Evolutionary conservation across 2,888 invertebrate species (phyloP), one percentile per base, ranked within the genome.

Genomic region (Drosophila meridionalis): DNA sequence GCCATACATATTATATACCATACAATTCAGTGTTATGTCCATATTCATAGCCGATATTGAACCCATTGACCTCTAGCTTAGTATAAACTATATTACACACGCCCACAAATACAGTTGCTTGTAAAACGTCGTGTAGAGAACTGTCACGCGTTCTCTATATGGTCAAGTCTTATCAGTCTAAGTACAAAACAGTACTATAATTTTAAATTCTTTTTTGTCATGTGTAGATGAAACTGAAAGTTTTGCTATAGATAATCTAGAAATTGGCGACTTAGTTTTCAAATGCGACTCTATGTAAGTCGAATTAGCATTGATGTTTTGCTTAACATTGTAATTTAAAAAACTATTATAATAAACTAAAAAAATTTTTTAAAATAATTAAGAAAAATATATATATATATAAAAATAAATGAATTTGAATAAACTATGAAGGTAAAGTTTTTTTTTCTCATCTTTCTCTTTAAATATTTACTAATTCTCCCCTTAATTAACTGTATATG

Each of bases 201-300:
- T 45, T 45, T 45, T 26, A 55, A 8, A 34, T 26, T 20, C 52
- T 20, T 34, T 57, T 60, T 34, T 40, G 40, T 14, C 47, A 55
- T 36, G 55, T 53, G 40, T 11, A 34, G 45, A 42, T 65, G 61
- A 64, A 78, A 60, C 50, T 38, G 65, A 81, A 73, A 63, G 43
- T 63, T 65, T 60, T 56, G n/a, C 30, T 38, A 55, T 53, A 59
- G n/a, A 36, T 55, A 56, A 69, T 69, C 53, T 48, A n/a, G 14
- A 40, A 55, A 43, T 20, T 20, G 14, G 12, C 47, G 47, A 48
- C 40, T 42, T 47, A 47, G 32, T 4, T n/a, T 45, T 14, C 2
- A 7, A 50, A n/a, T 50, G 30, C 32, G 50, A 9, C 8, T 32
- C 5, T 50, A 9, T 8, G 9, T 11, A 34, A 34, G 34, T 34